Base-by-base conservation (phyloP, 2,888 invertebrate species). In the Drosophila meridiana region DNA sequence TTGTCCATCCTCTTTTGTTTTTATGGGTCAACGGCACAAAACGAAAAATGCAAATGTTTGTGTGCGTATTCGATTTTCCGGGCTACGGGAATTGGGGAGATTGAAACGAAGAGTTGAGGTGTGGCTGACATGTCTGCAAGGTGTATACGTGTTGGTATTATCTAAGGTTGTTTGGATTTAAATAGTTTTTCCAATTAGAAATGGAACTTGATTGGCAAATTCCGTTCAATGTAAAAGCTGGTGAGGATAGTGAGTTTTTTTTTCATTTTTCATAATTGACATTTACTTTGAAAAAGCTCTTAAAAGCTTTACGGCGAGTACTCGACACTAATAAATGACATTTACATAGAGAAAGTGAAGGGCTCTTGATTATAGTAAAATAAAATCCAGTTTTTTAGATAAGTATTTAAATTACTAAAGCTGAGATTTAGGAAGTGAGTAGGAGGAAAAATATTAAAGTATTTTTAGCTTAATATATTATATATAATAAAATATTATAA, bases 21-120 rank as follows among this genome's bases (percentile, higher is more conserved):
- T 87, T 82, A 80, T 85, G 82, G 87, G 85, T 87, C 82, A 89
- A 56, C 87, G 69, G 81, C 63, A 73, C 87, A 83, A 71, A 86
- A 69, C 68, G 80, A 55, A 58, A 61, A 55, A 61, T 8, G 71
- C 70, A 80, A 80, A 83, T 76, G 80, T 80, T 73, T 80, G 48
- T 55, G 66, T 56, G 59, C 61, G 56, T 43, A 56, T 69, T 63
- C 40, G 28, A 32, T 48, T 66, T 38, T 63, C 8, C 14, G 3
- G 13, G n/a, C 14, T 20, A 30, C 14, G 7, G 1, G 20, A 1
- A n/a, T 20, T 20, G 13, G 52, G 20, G 2, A 13, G 8, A n/a
- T 4, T 20, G 7, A 20, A 20, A 45, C 9, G 28, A 32, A 30
- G n/a, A 40, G 56, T 11, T 13, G 13, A 48, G 38, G 52, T 58